Conservation (phyloP, 2,113 vertebrate species). For the Sterrhoptilus dennistouni region DNA sequence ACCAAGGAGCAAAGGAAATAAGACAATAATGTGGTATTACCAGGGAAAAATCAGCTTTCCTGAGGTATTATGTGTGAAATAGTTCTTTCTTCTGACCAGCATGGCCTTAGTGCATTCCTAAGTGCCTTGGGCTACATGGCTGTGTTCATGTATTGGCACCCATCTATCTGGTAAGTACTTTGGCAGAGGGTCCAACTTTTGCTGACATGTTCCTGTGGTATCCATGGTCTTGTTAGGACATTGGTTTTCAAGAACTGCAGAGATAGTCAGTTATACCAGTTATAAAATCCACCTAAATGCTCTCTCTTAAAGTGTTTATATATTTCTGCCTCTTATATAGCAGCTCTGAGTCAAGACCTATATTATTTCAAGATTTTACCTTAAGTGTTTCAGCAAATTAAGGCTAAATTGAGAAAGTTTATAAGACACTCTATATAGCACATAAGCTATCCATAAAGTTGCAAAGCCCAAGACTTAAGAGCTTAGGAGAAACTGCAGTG, state of each 20-base stretch:
- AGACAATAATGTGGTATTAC: not conserved
- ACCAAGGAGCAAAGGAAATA: not conserved
- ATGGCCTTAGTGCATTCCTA: not conserved
- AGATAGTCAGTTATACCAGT: not conserved
- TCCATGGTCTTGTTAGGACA: not conserved
- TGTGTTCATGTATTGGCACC: not conserved
- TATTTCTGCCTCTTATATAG: not conserved
- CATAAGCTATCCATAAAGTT: not conserved
- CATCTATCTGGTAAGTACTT: not conserved
- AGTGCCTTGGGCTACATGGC: not conserved
- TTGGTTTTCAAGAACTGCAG: not conserved
- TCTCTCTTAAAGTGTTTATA: not conserved
- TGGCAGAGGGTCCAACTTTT: not conserved
- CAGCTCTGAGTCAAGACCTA: not conserved
- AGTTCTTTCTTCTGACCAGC: not conserved
- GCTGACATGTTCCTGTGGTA: not conserved
- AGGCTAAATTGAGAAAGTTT: not conserved
- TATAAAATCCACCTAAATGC: not conserved
- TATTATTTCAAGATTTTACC: not conserved
- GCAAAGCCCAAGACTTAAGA: not conserved
- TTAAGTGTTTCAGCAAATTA: not conserved
- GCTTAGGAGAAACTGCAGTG: not conserved
- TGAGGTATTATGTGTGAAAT: not conserved
- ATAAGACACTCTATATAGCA: not conserved
- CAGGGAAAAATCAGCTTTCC: not conserved